These are phyloP conservation scores for Cephalopholis sonnerati DNA, from an alignment of 2,113 vertebrate genomes.

Conservation along the genomic window DNA sequence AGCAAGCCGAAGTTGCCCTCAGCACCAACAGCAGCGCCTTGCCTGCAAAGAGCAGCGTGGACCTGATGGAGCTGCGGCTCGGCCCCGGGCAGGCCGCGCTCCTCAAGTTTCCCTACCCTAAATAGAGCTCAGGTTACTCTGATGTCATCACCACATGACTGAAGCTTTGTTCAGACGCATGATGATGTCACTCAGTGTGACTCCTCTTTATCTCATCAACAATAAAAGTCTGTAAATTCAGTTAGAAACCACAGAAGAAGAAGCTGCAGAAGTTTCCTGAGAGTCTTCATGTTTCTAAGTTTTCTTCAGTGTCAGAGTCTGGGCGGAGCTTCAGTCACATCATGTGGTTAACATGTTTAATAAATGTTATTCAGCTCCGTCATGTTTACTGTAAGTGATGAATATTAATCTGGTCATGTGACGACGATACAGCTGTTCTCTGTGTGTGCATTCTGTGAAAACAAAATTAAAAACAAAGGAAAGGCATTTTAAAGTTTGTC, in stretches of 20 bases:
- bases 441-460: not conserved
- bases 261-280: too few species aligned
- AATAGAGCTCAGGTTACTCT: conserved; percentile 57
- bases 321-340: not conserved
- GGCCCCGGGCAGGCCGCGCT: conserved; percentile 82
- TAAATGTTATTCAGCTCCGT: not conserved
- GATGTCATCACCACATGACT: not conserved
- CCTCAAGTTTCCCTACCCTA: conserved; percentile 82
- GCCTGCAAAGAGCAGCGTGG: conserved; percentile 34
- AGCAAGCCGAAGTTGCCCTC: conserved; percentile 64
- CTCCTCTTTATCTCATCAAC: too few species aligned
- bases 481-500: not conserved
- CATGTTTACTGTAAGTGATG: not conserved
- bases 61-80: conserved; percentile 73
- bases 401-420: not conserved
- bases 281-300: too few species aligned
- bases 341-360: not conserved
- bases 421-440: not conserved
- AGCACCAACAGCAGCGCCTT: conserved; percentile 73
- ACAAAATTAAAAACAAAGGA: not conserved
- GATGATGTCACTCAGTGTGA: too few species aligned
- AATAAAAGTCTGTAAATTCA: too few species aligned
- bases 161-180: not conserved
- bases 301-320: too few species aligned
- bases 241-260: too few species aligned